Conservation (phyloP, 2,797 vertebrate species). For the Phoeniculus purpureus region DNA sequence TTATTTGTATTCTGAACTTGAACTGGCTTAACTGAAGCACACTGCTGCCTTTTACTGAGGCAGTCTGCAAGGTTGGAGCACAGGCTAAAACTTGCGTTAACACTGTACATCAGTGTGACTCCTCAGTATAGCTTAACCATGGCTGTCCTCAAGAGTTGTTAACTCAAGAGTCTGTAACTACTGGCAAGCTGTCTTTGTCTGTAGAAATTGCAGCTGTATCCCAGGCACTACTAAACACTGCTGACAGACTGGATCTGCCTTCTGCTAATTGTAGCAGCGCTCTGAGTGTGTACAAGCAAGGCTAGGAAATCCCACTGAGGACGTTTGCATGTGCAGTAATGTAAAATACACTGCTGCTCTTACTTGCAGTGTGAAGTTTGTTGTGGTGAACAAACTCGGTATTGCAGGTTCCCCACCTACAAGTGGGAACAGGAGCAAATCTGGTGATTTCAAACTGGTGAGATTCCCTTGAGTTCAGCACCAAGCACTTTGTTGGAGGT, state of each 20-base stretch:
- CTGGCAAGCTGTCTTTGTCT: neutral
- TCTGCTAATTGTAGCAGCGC: neutral
- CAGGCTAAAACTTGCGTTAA: neutral
- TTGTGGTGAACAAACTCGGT: neutral
- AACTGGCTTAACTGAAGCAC: neutral
- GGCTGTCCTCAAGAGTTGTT: neutral
- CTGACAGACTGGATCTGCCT: slow-evolving; percentile 18
- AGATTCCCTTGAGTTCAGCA: slow-evolving; percentile 27
- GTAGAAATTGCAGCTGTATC: neutral
- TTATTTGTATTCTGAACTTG: neutral
- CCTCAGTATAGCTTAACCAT: neutral
- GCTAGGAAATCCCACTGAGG: neutral
- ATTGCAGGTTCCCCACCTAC: neutral
- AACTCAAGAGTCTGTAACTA: neutral
- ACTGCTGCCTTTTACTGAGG: neutral
- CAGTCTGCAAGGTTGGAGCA: neutral
- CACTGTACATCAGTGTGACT: neutral
- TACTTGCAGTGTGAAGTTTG: neutral
- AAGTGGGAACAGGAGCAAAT: neutral
- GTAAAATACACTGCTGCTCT: neutral
- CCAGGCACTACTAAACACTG: neutral
- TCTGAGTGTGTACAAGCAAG: neutral
- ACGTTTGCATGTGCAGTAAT: neutral
- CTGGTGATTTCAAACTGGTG: neutral
- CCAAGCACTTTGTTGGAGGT: neutral